A percentile compares a stretch with the other conserved stretches of the same genome.
These are phyloP conservation scores for Drosophila tropicalis DNA, from an alignment of 1,140 invertebrate species.

Conservation along the genomic window DNA sequence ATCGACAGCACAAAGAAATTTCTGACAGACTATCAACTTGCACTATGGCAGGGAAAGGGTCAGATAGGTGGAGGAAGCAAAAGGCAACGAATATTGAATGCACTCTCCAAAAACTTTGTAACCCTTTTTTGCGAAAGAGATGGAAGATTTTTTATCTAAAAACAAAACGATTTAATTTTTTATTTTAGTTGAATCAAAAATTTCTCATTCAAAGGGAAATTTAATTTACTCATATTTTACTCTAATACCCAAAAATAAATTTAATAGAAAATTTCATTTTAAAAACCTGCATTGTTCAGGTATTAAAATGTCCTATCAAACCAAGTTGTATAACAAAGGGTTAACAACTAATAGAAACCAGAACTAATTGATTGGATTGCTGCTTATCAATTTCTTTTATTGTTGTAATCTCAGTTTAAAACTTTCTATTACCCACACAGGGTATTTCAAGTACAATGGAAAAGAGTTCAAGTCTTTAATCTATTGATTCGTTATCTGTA, in stretches of 20 bases:
- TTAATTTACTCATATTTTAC: too few relatives aligned
- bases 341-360: neutral
- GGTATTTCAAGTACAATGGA: constrained; percentile 6
- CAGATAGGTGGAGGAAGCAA: neutral
- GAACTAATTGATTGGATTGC: constrained; percentile 1
- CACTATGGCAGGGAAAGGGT: neutral
- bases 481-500: constrained; percentile 10
- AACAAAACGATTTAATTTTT: too few relatives aligned
- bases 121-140: too few relatives aligned
- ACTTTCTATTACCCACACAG: neutral
- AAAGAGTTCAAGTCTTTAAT: constrained; percentile 1
- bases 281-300: too few relatives aligned
- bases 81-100: neutral
- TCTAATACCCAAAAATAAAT: too few relatives aligned
- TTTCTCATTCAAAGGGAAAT: too few relatives aligned
- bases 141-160: too few relatives aligned
- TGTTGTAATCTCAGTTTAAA: constrained; percentile 2
- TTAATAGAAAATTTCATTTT: too few relatives aligned
- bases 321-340: too few relatives aligned
- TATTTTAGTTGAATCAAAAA: too few relatives aligned
- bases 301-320: too few relatives aligned
- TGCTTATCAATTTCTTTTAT: neutral
- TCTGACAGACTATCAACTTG: too few relatives aligned
- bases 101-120: neutral
- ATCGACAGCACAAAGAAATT: constrained; percentile 4